A percentile compares a stretch with the other conserved stretches of the same genome.
These are phyloP conservation scores for Zygogramma bicolorata DNA, from an alignment of 2,888 invertebrate genomes.

Conservation along the genomic window DNA sequence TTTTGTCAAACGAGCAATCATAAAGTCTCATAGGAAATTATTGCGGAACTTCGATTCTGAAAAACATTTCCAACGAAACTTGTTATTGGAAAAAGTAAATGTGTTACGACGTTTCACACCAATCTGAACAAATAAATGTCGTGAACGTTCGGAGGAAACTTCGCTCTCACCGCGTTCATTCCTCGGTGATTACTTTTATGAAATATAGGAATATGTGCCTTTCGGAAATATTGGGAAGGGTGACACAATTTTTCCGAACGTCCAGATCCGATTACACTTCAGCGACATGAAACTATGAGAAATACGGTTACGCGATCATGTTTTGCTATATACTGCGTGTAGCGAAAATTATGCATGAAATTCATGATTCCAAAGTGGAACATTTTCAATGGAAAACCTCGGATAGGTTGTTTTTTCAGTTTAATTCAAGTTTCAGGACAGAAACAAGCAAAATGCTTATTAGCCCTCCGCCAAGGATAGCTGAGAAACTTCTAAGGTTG, in stretches of 20 bases:
- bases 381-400: too few relatives aligned
- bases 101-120: conserved; percentile 18
- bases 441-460: too few relatives aligned
- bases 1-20: conserved; percentile 19
- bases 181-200: conserved; percentile 12
- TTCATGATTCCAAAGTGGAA: too few relatives aligned
- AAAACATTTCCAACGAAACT: conserved; percentile 14
- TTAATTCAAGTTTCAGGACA: too few relatives aligned
- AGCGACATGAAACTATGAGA: too few relatives aligned
- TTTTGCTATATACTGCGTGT: too few relatives aligned
- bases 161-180: neutral
- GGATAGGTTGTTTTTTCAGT: too few relatives aligned
- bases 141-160: neutral
- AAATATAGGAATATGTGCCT: conserved; percentile 1
- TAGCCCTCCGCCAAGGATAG: too few relatives aligned
- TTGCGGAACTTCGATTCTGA: conserved; percentile 4
- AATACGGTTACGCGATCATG: too few relatives aligned
- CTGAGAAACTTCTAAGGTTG: too few relatives aligned
- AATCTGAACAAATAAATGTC: conserved; percentile 13
- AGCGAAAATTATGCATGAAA: too few relatives aligned
- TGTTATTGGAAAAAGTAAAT: conserved; percentile 24
- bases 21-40: conserved; percentile 21
- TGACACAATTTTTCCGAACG: neutral
- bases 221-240: neutral
- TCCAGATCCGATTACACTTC: too few relatives aligned